These are phyloP conservation scores for Tetragonula carbonaria DNA, from an alignment of 2,888 invertebrate species.

Conservation along the genomic window DNA sequence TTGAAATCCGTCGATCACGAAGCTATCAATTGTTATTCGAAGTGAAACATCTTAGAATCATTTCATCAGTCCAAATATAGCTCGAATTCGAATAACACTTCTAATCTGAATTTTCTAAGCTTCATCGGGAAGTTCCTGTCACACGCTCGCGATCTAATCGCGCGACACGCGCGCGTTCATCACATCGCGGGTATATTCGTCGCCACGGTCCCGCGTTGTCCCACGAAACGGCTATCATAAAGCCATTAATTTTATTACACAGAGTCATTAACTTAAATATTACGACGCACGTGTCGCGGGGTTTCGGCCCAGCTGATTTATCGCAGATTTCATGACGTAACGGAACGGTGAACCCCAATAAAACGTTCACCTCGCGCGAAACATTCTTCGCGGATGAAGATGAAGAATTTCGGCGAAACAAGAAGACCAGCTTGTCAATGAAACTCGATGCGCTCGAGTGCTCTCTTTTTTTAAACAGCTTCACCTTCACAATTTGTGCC, in stretches of 20 bases:
- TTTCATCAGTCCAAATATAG: too few species aligned
- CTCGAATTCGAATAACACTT: background rate
- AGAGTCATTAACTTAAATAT: constrained; percentile 83
- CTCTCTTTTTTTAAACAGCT: too few species aligned
- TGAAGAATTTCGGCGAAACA: background rate
- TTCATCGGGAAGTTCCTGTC: background rate
- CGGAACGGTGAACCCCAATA: constrained; percentile 41
- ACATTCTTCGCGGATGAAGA: background rate
- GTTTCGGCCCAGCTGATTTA: constrained; percentile 79
- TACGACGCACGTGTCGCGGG: constrained; percentile 83
- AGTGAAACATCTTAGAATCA: too few species aligned
- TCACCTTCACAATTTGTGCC: background rate
- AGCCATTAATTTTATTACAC: constrained; percentile 84
- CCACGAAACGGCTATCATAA: constrained; percentile 80
- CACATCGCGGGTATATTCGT: constrained; percentile 10
- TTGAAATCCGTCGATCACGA: too few species aligned
- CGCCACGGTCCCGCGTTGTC: constrained; percentile 59
- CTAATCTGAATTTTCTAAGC: background rate
- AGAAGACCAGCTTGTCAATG: background rate
- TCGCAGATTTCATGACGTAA: constrained; percentile 76
- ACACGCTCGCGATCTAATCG: constrained; percentile 24
- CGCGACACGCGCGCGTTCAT: constrained; percentile 12
- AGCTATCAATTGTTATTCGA: too few species aligned
- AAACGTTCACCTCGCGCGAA: constrained; percentile 53
- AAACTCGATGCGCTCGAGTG: background rate